These are phyloP conservation scores for Sarcophaga bullata DNA, from an alignment of 1,140 invertebrate species.

Conservation along the genomic window DNA sequence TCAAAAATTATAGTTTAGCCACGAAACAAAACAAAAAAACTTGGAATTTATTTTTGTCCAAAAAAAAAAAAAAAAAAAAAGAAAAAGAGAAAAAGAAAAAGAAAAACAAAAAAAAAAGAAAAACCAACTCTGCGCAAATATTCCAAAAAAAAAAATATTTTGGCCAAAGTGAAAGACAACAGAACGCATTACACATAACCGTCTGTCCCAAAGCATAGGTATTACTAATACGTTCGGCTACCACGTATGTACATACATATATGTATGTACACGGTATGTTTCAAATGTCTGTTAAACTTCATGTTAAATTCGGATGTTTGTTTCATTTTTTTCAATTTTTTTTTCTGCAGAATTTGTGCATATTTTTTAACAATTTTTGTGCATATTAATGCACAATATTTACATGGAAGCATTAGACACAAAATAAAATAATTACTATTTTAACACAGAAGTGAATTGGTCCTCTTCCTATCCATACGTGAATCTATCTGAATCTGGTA, in stretches of 20 bases:
- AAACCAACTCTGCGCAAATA: neutral
- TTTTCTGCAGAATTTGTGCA: neutral
- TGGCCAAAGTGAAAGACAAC: conserved; percentile 25
- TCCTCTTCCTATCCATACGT: no score
- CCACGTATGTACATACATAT: neutral
- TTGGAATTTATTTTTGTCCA: neutral
- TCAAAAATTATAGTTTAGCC: conserved; percentile 5
- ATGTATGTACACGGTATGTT: neutral
- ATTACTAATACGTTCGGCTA: no score
- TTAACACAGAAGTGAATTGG: no score
- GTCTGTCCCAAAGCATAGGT: neutral
- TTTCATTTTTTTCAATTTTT: neutral
- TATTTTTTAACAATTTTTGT: neutral
- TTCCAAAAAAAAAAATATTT: neutral
- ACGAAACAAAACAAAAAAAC: neutral
- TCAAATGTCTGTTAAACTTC: neutral
- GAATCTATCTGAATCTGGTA: no score
- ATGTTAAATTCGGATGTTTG: neutral
- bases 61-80: no score
- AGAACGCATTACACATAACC: conserved; percentile 1
- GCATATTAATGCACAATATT: neutral
- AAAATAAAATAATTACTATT: no score
- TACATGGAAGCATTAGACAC: no score
- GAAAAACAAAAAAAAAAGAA: no score
- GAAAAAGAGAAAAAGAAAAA: no score